phyloP scores from a whole-genome alignment of 2,888 invertebrate species.

The Phania funesta region DNA sequence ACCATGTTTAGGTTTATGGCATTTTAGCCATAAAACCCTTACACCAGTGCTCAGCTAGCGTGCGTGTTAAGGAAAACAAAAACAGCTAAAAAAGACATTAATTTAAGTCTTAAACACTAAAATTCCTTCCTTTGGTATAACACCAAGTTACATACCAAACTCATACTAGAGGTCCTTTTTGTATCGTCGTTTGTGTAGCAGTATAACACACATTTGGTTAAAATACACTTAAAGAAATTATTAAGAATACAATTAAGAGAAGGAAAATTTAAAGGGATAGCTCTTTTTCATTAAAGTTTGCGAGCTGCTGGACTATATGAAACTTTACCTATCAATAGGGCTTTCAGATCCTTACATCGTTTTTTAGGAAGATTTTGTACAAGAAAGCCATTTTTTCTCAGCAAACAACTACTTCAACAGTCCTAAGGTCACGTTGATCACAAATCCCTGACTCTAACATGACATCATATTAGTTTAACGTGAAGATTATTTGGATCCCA shows the following conservation, averaged over 20 bases:
- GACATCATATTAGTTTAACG: too few relatives aligned
- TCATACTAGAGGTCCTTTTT: conserved; percentile 6
- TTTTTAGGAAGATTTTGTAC: too few relatives aligned
- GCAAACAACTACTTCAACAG: too few relatives aligned
- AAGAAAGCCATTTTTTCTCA: too few relatives aligned
- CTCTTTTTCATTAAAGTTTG: too few relatives aligned
- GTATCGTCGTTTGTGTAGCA: neutral
- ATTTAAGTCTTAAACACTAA: conserved; percentile 55
- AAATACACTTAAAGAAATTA: conserved; percentile 12
- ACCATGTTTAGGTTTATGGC: conserved; percentile 31
- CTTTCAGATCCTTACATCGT: too few relatives aligned
- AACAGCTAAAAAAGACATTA: conserved; percentile 36
- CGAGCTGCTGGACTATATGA: too few relatives aligned
- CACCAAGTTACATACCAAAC: conserved; percentile 15
- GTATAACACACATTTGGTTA: neutral
- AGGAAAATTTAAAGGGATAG: neutral
- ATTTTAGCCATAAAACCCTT: conserved; percentile 8
- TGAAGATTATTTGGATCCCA: too few relatives aligned
- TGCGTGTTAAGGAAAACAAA: conserved; percentile 14
- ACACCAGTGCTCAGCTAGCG: neutral
- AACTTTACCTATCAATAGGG: too few relatives aligned
- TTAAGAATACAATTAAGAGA: neutral
- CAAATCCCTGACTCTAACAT: too few relatives aligned
- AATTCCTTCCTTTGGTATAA: conserved; percentile 55
- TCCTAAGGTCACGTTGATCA: too few relatives aligned